A percentile compares a stretch with the other conserved stretches of the same genome.
phyloP scores from a whole-genome alignment of 30 jellyfish, hydroid and myxozoan species.

The Mastigias papua region DNA sequence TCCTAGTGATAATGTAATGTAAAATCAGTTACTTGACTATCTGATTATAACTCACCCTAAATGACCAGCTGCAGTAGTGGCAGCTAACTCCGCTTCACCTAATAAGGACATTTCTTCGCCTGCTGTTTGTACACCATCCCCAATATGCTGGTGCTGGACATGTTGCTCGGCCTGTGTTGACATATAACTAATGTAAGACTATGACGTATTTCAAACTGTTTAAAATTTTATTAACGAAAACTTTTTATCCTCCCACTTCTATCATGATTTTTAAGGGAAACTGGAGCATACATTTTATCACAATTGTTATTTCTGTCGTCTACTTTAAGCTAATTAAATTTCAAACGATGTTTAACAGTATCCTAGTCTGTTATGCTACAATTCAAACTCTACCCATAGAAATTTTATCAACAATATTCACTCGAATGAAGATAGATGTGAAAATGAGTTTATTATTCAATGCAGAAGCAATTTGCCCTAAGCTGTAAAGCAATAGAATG shows the following conservation, averaged over 20 bases:
- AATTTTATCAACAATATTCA: too few relatives aligned
- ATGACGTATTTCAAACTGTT: neutral
- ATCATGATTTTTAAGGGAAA: too few relatives aligned
- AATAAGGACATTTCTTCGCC: constrained; percentile 88
- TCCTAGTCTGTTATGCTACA: too few relatives aligned
- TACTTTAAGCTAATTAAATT: too few relatives aligned
- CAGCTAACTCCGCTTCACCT: constrained; percentile 89
- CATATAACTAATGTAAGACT: constrained; percentile 19
- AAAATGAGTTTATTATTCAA: too few relatives aligned
- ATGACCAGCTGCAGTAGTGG: constrained; percentile 97
- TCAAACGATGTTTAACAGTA: too few relatives aligned
- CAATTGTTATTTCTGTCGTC: too few relatives aligned
- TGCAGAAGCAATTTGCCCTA: too few relatives aligned
- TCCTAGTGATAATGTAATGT: constrained; percentile 85
- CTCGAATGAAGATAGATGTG: too few relatives aligned
- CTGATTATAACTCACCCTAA: constrained; percentile 93
- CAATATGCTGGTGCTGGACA: constrained; percentile 95
- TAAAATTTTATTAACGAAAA: neutral
- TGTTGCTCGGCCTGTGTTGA: constrained; percentile 98
- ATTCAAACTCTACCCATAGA: too few relatives aligned
- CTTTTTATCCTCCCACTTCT: neutral
- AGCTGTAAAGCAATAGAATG: too few relatives aligned
- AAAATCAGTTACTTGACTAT: constrained; percentile 11
- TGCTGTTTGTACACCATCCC: constrained; percentile 74
- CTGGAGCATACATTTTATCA: too few relatives aligned